Evolutionary conservation across 2,113 vertebrate genomes (phyloP).

Genomic region (Toxotes jaculatrix): DNA sequence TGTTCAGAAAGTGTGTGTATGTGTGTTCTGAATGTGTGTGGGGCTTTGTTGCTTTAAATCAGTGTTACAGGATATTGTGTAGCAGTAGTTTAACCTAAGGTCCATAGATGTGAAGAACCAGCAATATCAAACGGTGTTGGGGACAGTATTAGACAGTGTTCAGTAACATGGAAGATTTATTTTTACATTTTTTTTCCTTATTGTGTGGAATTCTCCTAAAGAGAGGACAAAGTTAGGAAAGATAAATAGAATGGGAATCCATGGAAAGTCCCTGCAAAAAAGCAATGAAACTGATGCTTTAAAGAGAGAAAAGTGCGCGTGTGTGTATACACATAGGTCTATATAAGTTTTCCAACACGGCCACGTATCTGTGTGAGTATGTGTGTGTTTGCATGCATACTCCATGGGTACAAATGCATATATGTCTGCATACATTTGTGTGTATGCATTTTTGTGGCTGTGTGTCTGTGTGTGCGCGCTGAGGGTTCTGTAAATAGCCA

Average conservation of each 20-base stretch:
- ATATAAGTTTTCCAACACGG: slow-evolving; percentile 58
- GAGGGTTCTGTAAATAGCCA: slow-evolving; percentile 81
- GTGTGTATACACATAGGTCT: slow-evolving; percentile 64
- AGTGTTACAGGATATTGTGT: slow-evolving; percentile 22
- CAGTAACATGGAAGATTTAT: slow-evolving; percentile 71
- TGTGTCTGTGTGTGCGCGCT: slow-evolving; percentile 36
- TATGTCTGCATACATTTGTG: slow-evolving; percentile 41
- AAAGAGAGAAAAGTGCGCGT: slow-evolving; percentile 54
- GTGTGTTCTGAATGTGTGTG: slow-evolving; percentile 23
- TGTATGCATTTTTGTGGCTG: slow-evolving; percentile 67
- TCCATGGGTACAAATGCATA: slow-evolving; percentile 36
- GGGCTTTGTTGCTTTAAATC: slow-evolving; percentile 41
- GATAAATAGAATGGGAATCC: slow-evolving; percentile 82
- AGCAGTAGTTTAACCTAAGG: slow-evolving; percentile 40
- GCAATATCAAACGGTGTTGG: slow-evolving; percentile 60
- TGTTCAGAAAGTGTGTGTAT: slow-evolving; percentile 39
- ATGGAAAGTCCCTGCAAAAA: slow-evolving; percentile 85
- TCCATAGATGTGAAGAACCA: slow-evolving; percentile 63
- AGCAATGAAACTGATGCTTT: slow-evolving; percentile 76
- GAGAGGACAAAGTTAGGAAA: slow-evolving; percentile 81
- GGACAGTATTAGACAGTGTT: slow-evolving; percentile 60
- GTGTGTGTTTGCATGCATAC: slow-evolving; percentile 26
- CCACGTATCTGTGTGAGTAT: slow-evolving; percentile 45
- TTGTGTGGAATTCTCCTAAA: slow-evolving; percentile 79
- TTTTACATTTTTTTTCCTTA: slow-evolving; percentile 71